Base-by-base conservation (phyloP, 2,888 invertebrate species). In the Callosobruchus maculatus region DNA sequence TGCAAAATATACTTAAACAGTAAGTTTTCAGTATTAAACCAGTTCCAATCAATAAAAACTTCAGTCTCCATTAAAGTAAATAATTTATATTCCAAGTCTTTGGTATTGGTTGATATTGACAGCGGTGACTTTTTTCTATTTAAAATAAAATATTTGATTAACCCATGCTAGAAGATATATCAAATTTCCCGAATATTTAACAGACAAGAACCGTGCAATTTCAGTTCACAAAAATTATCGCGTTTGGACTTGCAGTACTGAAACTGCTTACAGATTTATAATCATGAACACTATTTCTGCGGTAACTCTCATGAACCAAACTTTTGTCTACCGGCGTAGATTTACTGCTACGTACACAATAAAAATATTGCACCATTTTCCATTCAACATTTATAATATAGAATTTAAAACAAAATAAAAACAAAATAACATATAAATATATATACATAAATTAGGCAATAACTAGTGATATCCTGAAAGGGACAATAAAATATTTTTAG, bases 351-450 rank as follows among this genome's bases (percentile, higher is more conserved):
- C 49, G 18, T 49, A 49, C 49, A 73, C 67, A 71, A 76, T 78
- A 78, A 80, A 77, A 77, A 81, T 80, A 83, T 82, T 81, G 81
- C 81, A 79, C 80, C 80, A 82, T 74, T 77, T 78, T 78, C 76
- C 79, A 77, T 73, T 77, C 80, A 81, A 80, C 74, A 81, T 49
- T 49, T 49, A 49, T 49, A 49, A 49, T 49, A 49, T 49, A 49
- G 49, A 49, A 49, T 49, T 49, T 49, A 49, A 49, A 49, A 49
- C 49, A 80, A 78, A 81, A 78, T 81, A 82, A 82, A 82, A 81
- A 81, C 81, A 82, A 81, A 78, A 80, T 82, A 83, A 83, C 83
- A 81, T 81, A 81, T 81, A 82, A 83, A 82, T 49, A 82, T 80
- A 82, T 81, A 81, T 80, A 82, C 79, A 80, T 78, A 77, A 76